Base-by-base conservation (phyloP, 2,888 invertebrate genomes). In the Leistus spinibarbis region DNA sequence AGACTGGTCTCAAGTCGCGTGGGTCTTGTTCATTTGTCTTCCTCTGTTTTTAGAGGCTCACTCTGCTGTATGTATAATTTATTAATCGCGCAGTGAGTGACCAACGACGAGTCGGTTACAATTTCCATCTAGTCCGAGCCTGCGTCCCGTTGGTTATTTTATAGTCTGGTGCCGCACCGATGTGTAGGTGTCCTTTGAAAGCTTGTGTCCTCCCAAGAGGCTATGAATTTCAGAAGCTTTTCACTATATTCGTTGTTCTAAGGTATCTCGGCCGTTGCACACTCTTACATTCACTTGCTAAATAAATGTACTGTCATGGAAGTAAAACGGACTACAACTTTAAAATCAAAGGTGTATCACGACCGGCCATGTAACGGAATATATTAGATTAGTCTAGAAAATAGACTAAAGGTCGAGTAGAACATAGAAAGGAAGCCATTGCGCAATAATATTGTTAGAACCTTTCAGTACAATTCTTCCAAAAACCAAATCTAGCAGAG, bases 161-260 rank as follows among this genome's bases (percentile, higher is more conserved):
- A 20, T 13, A 10, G 17, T 60, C 60, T 60, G 20, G 60, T 60
- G 20, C 16, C 19, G 9, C 20, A 19, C 60, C 60, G 60, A 40
- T 60, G 60, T 19, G 60, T 60, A 60, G 22, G 13, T 40, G 40
- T 40, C 60, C 60, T 60, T 19, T 60, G 17, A 60, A 60, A 60
- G 60, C 60, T 19, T 17, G 17, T 22, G 20, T 7, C n/a, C 9
- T 19, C 60, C 60, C 60, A 60, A 22, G 60, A 60, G 60, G 60
- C 60, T 60, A 60, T 60, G 60, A 17, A 60, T 60, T 60, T 60
- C 17, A 60, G 60, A 60, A 19, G 60, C 60, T 60, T 60, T 60
- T 60, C 60, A 60, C 60, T 60, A 10, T 60, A 19, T 22, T 13
- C 16, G 10, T 60, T 20, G 20, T 19, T 20, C 60, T 60, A n/a